phyloP scores from a whole-genome alignment of 2,888 invertebrate genomes.

The Oligia strigilis region DNA sequence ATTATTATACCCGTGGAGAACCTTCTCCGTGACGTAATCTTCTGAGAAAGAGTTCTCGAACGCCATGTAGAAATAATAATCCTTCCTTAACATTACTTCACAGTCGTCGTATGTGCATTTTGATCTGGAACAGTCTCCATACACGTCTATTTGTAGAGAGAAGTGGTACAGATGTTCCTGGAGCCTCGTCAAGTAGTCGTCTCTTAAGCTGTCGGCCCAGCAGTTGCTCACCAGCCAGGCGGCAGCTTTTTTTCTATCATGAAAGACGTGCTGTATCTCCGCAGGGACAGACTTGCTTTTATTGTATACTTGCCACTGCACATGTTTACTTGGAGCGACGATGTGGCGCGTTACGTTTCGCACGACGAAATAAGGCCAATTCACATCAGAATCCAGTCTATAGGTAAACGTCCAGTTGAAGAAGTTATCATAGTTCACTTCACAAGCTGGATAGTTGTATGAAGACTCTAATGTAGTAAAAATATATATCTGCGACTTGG shows the following conservation, averaged over 20 bases:
- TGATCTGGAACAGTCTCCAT: slow-evolving; percentile 71
- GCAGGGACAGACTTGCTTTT: slow-evolving; percentile 51
- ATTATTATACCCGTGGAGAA: slow-evolving; percentile 87
- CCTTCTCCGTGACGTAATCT: slow-evolving; percentile 82
- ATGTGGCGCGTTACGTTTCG: slow-evolving; percentile 68
- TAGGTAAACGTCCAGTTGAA: slow-evolving; percentile 83
- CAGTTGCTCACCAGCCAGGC: slow-evolving; percentile 80
- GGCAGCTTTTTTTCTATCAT: slow-evolving; percentile 74
- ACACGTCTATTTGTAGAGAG: slow-evolving; percentile 76
- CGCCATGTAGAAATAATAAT: slow-evolving; percentile 82
- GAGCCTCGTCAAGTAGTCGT: slow-evolving; percentile 74
- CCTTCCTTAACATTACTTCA: slow-evolving; percentile 69
- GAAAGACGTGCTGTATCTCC: slow-evolving; percentile 68
- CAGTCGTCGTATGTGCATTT: slow-evolving; percentile 71
- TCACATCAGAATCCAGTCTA: slow-evolving; percentile 79
- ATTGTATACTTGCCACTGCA: slow-evolving; percentile 67
- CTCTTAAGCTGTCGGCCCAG: slow-evolving; percentile 68
- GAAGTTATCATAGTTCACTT: slow-evolving; percentile 75
- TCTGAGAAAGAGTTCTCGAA: slow-evolving; percentile 80
- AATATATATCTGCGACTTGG: slow-evolving; percentile 72
- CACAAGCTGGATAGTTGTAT: slow-evolving; percentile 73
- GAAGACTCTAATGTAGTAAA: slow-evolving; percentile 76
- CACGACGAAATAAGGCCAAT: slow-evolving; percentile 77
- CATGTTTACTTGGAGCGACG: slow-evolving; percentile 73
- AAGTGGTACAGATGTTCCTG: slow-evolving; percentile 77